A percentile compares a stretch with the other conserved stretches of the same genome.
Conservation (phyloP, 2,113 vertebrate genomes). For the Dryoscopus gambensis region DNA sequence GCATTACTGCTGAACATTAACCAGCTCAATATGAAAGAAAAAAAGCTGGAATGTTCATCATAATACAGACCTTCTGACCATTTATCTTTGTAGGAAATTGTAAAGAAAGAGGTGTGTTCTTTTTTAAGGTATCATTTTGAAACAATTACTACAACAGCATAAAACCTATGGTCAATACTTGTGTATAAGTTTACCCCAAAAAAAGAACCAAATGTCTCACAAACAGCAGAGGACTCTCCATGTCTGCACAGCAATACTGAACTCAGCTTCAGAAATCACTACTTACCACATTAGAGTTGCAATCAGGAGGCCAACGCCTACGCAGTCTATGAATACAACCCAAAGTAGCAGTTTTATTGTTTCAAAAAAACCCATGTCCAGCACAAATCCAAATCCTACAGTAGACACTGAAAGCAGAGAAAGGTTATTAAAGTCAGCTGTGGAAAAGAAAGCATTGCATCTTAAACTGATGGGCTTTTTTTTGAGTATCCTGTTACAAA, state of each 20-base stretch:
- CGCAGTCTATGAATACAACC: constrained; percentile 97
- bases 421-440: background rate
- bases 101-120: background rate
- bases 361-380: constrained; percentile 91
- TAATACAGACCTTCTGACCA: background rate
- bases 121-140: background rate
- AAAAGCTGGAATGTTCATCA: background rate
- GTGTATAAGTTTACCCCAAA: background rate
- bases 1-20: background rate
- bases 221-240: background rate
- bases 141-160: background rate
- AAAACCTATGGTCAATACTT: background rate
- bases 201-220: background rate
- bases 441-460: background rate
- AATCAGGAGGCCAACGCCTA: constrained; percentile 93
- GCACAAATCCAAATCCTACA: constrained; percentile 91
- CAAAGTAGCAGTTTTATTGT: constrained; percentile 93
- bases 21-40: background rate
- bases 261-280: background rate
- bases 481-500: background rate
- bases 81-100: background rate
- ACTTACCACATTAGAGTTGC: constrained; percentile 97
- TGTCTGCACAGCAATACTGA: background rate
- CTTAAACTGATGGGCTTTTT: background rate
- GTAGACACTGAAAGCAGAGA: constrained; percentile 83